Percentiles rank a stretch among this genome's conserved stretches.
These are phyloP conservation scores for Montipora capitata DNA, from an alignment of 92 coral and sea anemone species.

Conservation along the genomic window DNA sequence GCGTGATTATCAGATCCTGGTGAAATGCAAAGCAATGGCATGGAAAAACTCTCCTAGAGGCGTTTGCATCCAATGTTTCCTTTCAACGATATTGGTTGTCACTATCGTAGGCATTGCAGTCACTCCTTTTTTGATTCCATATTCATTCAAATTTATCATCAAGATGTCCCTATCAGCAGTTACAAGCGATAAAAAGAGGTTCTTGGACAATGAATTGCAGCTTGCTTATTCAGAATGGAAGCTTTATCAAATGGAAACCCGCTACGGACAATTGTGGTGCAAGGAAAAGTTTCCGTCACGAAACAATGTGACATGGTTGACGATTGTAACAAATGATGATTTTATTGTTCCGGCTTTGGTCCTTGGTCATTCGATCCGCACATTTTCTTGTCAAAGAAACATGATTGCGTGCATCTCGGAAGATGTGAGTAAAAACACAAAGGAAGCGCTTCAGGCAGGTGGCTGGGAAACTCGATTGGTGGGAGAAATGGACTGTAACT, in stretches of 20 bases:
- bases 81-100: too few species aligned
- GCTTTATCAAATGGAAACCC: slow-evolving; percentile 46
- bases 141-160: slow-evolving; percentile 30
- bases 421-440: slow-evolving; percentile 43
- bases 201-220: slow-evolving; percentile 13
- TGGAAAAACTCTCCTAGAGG: too few species aligned
- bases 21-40: too few species aligned
- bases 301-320: slow-evolving; percentile 68
- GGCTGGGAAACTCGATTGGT: slow-evolving; percentile 56
- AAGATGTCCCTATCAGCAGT: slow-evolving; percentile 12
- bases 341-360: slow-evolving; percentile 69
- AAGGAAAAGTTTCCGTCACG: slow-evolving; percentile 13
- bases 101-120: too few species aligned
- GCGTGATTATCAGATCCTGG: too few species aligned
- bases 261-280: slow-evolving; percentile 64
- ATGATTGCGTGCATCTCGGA: slow-evolving; percentile 62
- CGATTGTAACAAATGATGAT: slow-evolving; percentile 71
- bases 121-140: not conserved
- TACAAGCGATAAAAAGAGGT: slow-evolving; percentile 34
- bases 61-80: too few species aligned
- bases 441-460: slow-evolving; percentile 19
- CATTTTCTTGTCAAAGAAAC: slow-evolving; percentile 73
- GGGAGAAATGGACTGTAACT: slow-evolving; percentile 82
- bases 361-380: slow-evolving; percentile 73
- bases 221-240: slow-evolving; percentile 57